phyloP scores from a whole-genome alignment of 2,113 vertebrate species.

The Puffinus mauretanicus region DNA sequence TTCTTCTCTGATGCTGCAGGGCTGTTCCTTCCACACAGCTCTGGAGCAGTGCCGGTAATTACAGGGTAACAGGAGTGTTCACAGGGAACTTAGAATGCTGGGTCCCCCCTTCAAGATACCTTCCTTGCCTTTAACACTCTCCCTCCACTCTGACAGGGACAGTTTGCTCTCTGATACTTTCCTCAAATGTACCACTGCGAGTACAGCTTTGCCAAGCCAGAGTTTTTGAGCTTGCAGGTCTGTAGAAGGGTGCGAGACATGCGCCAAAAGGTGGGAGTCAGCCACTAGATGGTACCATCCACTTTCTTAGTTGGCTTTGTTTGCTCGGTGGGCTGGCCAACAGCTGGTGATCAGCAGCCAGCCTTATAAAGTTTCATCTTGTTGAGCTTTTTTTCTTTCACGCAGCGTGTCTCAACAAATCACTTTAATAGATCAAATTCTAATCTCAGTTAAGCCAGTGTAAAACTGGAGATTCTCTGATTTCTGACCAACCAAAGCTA shows the following conservation, averaged over 20 bases:
- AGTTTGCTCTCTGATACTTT: background rate
- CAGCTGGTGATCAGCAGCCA: background rate
- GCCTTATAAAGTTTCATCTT: background rate
- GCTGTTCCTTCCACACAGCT: background rate
- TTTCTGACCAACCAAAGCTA: background rate
- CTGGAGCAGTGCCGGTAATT: background rate
- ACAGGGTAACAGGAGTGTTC: background rate
- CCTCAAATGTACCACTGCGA: background rate
- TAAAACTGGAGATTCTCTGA: background rate
- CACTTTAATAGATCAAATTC: background rate
- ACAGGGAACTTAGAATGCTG: background rate
- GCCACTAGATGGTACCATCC: background rate
- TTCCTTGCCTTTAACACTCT: background rate
- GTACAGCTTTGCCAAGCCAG: background rate
- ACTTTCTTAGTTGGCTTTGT: background rate
- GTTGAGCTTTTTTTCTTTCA: background rate
- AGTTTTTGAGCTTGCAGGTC: background rate
- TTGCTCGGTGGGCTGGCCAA: background rate
- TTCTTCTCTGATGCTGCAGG: background rate
- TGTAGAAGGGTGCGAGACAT: rapidly evolving
- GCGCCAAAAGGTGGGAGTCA: background rate
- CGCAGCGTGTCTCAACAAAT: background rate
- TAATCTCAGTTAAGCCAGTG: background rate
- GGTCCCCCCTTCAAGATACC: background rate
- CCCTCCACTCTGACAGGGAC: background rate